Base-by-base conservation (phyloP, 2,888 invertebrate genomes). In the Leptinotarsa tumamoca region DNA sequence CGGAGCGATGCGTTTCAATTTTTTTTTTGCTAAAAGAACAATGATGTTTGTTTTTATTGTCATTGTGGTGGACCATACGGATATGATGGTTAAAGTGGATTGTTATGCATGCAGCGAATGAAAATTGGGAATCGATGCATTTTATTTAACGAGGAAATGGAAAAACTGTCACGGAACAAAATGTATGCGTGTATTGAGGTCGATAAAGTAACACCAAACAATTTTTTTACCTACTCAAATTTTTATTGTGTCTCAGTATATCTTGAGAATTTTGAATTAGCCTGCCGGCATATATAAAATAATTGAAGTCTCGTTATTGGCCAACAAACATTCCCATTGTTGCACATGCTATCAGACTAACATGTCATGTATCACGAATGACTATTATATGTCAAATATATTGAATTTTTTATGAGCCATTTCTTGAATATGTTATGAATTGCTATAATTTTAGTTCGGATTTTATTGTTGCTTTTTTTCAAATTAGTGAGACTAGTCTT, bases 1-100 rank as follows among this genome's bases (percentile, higher is more conserved):
- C 23, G 23, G 23, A 58, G 13, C 23, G 21, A 58, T 58, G 58
- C 23, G 23, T 23, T 58, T 27, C 23, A 23, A 23, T 58, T 58
- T 23, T 33, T 33, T 54, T 58, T n/a, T 14, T 23, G 23, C 15
- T 4, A 13, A 14, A 23, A 58, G 23, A 58, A 58, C 58, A 58
- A 58, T 23, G 58, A 58, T 21, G 58, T 58, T 58, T 58, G 58
- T 58, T 58, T 58, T 58, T 58, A 58, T 58, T 58, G 58, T 58
- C 18, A 54, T 58, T 58, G 21, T 58, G 14, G 2, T 23, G 58
- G 23, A 58, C 4, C 58, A 23, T 23, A 21, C 23, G 52, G 52
- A 52, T 52, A 52, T 52, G 0, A 52, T 52, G n/a, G 52, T 43
- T 43, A 52, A 52, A 15, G n/a, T 17, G n/a, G 52, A 52, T 52